These are phyloP conservation scores for Pycnonotus jocosus DNA, from an alignment of 2,113 vertebrate species.

Conservation along the genomic window DNA sequence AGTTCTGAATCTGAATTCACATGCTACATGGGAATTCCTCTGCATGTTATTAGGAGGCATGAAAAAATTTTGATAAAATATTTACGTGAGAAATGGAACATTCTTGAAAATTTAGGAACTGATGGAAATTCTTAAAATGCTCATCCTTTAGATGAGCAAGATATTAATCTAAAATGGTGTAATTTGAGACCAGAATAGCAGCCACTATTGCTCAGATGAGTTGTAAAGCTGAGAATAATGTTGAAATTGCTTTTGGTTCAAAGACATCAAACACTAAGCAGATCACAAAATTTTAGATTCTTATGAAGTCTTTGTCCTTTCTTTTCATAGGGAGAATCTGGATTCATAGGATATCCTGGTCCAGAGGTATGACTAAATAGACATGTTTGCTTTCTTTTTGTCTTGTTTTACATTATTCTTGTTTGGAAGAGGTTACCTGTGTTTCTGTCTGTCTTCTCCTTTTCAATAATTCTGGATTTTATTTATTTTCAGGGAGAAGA, in stretches of 20 bases:
- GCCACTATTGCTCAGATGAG: not conserved
- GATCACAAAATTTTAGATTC: not conserved
- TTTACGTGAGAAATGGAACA: not conserved
- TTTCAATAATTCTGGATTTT: not conserved
- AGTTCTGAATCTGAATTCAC: not conserved
- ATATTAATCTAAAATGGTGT: not conserved
- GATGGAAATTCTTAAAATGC: not conserved
- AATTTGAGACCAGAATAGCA: not conserved
- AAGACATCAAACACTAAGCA: not conserved
- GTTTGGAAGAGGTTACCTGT: not conserved
- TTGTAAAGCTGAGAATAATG: not conserved
- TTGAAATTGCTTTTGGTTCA: not conserved
- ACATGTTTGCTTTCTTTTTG: not conserved
- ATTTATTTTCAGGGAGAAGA: slow-evolving; percentile 76
- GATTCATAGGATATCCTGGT: slow-evolving; percentile 82
- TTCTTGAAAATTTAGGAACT: not conserved
- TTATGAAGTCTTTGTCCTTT: not conserved
- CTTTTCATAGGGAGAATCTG: slow-evolving; percentile 74
- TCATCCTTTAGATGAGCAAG: not conserved
- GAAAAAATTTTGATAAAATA: not conserved
- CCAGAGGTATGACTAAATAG: slow-evolving; percentile 64
- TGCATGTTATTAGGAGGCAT: not conserved
- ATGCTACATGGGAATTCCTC: not conserved
- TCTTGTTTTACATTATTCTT: not conserved
- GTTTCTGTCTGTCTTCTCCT: not conserved